These are phyloP conservation scores for Leuctra nigra DNA, from an alignment of 2,888 invertebrate species.

Conservation along the genomic window DNA sequence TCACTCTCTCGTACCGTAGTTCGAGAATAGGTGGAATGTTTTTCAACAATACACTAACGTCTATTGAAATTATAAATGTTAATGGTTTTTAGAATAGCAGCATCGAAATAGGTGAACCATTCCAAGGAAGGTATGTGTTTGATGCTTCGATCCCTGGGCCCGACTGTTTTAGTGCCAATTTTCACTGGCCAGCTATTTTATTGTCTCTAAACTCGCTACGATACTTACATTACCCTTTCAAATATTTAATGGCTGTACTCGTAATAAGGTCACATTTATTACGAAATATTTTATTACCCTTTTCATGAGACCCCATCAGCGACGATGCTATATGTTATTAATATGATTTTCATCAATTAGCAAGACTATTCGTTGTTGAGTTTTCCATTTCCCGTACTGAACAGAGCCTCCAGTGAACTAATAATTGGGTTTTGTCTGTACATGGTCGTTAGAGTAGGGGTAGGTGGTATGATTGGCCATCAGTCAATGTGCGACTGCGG, in stretches of 20 bases:
- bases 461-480: constrained; percentile 16
- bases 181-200: constrained; percentile 18
- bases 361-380: neutral
- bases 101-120: neutral
- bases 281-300: constrained; percentile 8
- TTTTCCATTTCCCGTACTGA: neutral
- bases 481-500: constrained; percentile 6
- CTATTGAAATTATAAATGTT: constrained; percentile 18
- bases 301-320: constrained; percentile 3
- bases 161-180: constrained; percentile 13
- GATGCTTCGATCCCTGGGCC: constrained; percentile 1
- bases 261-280: constrained; percentile 15
- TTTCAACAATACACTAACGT: constrained; percentile 16
- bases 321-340: constrained; percentile 6
- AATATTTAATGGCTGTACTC: constrained; percentile 6
- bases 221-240: constrained; percentile 14
- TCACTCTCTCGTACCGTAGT: neutral
- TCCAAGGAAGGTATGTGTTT: constrained; percentile 14
- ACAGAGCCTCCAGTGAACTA: neutral
- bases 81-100: constrained; percentile 14
- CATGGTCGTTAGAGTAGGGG: constrained; percentile 2
- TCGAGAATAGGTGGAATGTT: constrained; percentile 5
- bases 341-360: constrained; percentile 13
- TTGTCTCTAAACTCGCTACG: constrained; percentile 16
- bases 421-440: constrained; percentile 6